Evolutionary conservation across 92 coral and sea anemone species (phyloP), one percentile per base, ranked within the genome.

Genomic region (Actinostola sp.): DNA sequence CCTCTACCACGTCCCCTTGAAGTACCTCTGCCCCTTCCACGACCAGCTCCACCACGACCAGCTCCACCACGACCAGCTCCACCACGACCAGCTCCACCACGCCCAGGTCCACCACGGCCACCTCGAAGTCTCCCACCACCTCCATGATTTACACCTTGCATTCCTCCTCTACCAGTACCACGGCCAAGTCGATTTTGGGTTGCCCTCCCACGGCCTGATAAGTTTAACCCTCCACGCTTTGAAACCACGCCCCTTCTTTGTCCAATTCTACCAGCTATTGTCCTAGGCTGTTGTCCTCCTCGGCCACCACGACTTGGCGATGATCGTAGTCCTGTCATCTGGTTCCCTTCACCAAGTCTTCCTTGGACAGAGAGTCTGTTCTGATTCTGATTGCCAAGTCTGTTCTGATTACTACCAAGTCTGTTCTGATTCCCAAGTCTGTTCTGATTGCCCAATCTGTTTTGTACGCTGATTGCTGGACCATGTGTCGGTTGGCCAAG

Each of bases 361-460:
- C 72, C 72, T 31, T 66, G 72, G 0, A 66, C 41, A 8, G 72
- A 66, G 44, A 51, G 58, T 48, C 26, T 66, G 15, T 53, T n/a
- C n/a, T n/a, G n/a, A n/a, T n/a, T 72, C 6, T 93, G 94, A 51
- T 89, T 67, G 17, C 94, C 93, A 49, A 93, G 91, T 46, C 98
- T 72, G 66, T 64, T 76, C 54, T 84, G 77, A n/a, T n/a, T n/a
- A n/a, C n/a, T n/a, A 36, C 72, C 72, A 13, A 66, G 72, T n/a
- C 72, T 56, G 3, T 35, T 35, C 16, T 44, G 72, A 8, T 27
- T 9, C 6, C 44, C 1, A 1, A 72, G 81, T 44, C 71, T 81
- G 30, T 58, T 72, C 6, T 93, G 94, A 51, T 89, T 67, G 17
- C 94, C 93, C 51, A 93, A 89, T 46, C 98, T 72, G 66, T 64